These are phyloP conservation scores for Diarsia mendica DNA, from an alignment of 2,888 invertebrate species.

Conservation along the genomic window DNA sequence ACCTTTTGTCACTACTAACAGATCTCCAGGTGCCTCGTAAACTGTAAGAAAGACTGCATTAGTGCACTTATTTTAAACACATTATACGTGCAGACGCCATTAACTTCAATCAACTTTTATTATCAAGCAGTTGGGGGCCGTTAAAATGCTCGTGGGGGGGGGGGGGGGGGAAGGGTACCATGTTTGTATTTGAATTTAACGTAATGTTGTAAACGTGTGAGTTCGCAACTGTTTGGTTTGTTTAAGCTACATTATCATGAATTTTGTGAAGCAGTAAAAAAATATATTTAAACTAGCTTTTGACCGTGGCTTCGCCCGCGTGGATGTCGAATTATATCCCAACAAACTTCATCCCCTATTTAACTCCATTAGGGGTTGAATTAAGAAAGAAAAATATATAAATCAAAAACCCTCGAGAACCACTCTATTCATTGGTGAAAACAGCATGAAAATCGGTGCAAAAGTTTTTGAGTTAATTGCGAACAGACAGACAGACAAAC, in stretches of 20 bases:
- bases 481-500: too few species aligned
- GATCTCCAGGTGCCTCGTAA: constrained; percentile 21
- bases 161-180: neutral
- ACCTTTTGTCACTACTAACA: neutral
- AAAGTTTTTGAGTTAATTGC: too few species aligned
- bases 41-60: neutral
- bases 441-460: too few species aligned
- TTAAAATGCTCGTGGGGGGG: neutral
- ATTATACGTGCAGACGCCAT: constrained; percentile 14
- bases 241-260: neutral
- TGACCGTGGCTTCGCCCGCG: too few species aligned
- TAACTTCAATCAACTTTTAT: constrained; percentile 34
- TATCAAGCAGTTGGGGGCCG: constrained; percentile 1
- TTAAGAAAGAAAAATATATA: too few species aligned
- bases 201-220: neutral
- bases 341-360: too few species aligned
- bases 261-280: neutral
- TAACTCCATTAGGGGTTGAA: too few species aligned
- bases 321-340: too few species aligned
- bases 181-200: neutral
- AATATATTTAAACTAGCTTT: too few species aligned
- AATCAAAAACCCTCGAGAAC: too few species aligned
- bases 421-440: too few species aligned
- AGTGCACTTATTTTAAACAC: constrained; percentile 20
- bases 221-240: neutral